Percentiles rank a stretch among this genome's conserved stretches.
Evolutionary conservation across 1,140 invertebrate genomes (phyloP).

Genomic region (Panonychus citri): DNA sequence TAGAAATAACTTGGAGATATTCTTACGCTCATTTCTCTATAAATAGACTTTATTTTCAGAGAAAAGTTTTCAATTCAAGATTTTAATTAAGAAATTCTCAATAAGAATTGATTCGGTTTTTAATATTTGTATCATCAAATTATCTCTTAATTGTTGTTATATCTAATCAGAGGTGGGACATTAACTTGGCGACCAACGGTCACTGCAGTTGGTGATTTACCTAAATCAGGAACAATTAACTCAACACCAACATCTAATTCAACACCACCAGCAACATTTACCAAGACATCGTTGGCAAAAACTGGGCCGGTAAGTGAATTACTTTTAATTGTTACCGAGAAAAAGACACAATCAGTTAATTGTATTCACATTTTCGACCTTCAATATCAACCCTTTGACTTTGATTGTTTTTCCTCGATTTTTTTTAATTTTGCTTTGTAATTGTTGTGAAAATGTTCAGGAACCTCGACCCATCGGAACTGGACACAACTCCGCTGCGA

Average conservation of each 20-base stretch:
- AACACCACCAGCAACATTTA: conserved; percentile 47
- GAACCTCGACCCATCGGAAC: conserved; percentile 45
- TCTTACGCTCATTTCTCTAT: too few species aligned
- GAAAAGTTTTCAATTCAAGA: too few species aligned
- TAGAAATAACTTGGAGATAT: too few species aligned
- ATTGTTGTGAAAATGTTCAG: conserved; percentile 18
- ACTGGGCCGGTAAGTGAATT: conserved; percentile 2
- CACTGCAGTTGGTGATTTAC: conserved; percentile 15
- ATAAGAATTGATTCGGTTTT: too few species aligned
- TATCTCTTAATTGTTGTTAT: too few species aligned
- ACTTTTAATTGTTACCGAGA: neutral
- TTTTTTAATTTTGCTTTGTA: neutral
- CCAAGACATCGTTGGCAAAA: conserved; percentile 61
- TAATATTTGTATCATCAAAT: too few species aligned
- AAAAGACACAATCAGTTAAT: neutral
- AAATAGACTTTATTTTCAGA: too few species aligned
- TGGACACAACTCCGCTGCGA: conserved; percentile 61
- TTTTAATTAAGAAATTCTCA: too few species aligned
- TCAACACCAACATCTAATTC: conserved; percentile 29
- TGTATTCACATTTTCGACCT: too few species aligned
- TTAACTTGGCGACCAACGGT: conserved; percentile 15
- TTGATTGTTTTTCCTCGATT: neutral
- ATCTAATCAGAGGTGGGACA: conserved; percentile 11
- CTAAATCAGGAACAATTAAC: conserved; percentile 2
- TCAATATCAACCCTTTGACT: too few species aligned